Percentiles rank a stretch among this genome's conserved stretches.
These are phyloP conservation scores for Apodemus sylvaticus DNA, from an alignment of 2,113 vertebrate species.

Conservation along the genomic window DNA sequence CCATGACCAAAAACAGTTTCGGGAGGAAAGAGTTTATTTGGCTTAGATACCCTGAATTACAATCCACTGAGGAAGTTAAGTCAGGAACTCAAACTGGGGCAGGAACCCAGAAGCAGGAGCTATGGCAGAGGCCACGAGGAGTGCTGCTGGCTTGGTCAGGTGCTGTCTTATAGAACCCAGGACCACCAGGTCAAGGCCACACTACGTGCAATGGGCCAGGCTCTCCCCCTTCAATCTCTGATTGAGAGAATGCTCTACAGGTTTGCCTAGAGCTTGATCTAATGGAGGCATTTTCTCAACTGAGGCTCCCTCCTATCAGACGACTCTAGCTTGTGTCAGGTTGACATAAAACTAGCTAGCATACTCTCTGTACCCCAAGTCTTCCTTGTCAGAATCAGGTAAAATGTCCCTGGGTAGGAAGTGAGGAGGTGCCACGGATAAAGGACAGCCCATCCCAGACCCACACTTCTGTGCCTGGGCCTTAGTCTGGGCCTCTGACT, in stretches of 20 bases:
- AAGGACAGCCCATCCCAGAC: neutral
- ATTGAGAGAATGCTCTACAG: neutral
- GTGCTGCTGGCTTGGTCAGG: neutral
- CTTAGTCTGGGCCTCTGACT: constrained; percentile 6
- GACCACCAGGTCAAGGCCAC: neutral
- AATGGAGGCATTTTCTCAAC: neutral
- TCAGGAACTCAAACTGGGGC: neutral
- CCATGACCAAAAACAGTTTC: neutral
- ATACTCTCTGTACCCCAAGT: neutral
- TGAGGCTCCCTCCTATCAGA: neutral
- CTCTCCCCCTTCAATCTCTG: neutral
- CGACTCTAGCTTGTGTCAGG: neutral
- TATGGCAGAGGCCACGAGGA: neutral
- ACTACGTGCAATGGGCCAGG: too few species aligned
- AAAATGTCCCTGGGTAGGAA: neutral
- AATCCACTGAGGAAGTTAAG: neutral
- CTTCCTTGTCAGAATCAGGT: neutral
- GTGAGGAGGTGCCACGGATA: neutral
- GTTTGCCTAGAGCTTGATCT: neutral
- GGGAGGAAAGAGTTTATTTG: neutral
- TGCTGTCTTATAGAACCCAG: neutral
- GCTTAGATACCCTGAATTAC: neutral
- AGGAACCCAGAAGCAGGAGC: neutral
- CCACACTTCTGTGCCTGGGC: neutral
- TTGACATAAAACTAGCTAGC: neutral